Percentiles rank a stretch among this genome's conserved stretches.
These are phyloP conservation scores for Brachyrhaphis roseni DNA, from an alignment of 2,797 vertebrate genomes.

Conservation along the genomic window DNA sequence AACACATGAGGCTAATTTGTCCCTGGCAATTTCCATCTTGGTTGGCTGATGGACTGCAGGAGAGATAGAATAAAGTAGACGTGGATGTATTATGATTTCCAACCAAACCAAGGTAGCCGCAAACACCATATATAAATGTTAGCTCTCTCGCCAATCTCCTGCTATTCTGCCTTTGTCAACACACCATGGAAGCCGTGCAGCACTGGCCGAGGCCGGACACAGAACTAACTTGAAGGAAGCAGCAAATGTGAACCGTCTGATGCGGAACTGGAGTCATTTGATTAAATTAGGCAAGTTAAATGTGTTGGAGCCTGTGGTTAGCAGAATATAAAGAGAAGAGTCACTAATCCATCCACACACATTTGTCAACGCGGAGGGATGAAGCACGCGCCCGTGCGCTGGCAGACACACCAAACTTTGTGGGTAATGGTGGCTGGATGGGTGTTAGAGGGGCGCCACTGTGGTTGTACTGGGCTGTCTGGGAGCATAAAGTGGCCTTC, in stretches of 20 bases:
- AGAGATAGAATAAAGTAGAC: conserved; percentile 62
- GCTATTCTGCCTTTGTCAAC: conserved; percentile 48
- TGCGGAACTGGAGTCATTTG: conserved; percentile 48
- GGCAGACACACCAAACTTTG: conserved; percentile 52
- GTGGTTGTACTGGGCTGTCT: conserved; percentile 79
- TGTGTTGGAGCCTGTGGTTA: conserved; percentile 64
- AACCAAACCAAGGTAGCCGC: conserved; percentile 66
- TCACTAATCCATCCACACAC: conserved; percentile 61
- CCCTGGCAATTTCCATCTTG: conserved; percentile 68
- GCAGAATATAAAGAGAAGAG: conserved; percentile 71
- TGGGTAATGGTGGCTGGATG: conserved; percentile 76
- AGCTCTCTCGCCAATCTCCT: conserved; percentile 62
- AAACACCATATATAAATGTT: conserved; percentile 71
- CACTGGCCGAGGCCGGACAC: conserved; percentile 25
- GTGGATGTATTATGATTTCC: conserved; percentile 51
- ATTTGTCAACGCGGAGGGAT: conserved; percentile 56
- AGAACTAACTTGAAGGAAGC: conserved; percentile 39
- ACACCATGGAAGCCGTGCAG: conserved; percentile 20
- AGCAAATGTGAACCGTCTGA: conserved; percentile 47
- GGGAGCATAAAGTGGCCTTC: conserved; percentile 83
- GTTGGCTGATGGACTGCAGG: conserved; percentile 62
- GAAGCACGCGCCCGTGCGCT: conserved; percentile 34
- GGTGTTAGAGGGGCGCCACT: conserved; percentile 83
- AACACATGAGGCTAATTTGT: conserved; percentile 77
- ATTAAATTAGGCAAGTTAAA: conserved; percentile 60